Evolutionary conservation across 2,888 invertebrate species (phyloP).

Genomic region (Gasteruption jaculator): DNA sequence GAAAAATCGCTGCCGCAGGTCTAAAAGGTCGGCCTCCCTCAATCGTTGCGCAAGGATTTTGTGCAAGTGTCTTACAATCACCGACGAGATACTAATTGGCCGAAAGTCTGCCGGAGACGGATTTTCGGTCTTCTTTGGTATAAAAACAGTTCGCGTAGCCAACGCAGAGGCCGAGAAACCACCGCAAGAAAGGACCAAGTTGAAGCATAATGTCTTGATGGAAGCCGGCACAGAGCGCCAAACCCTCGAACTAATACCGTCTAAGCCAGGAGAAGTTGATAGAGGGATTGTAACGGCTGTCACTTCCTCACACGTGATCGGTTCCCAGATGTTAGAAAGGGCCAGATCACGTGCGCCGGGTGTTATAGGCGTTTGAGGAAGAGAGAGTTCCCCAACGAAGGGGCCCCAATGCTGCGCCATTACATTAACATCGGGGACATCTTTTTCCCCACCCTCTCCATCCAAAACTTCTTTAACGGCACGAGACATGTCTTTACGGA

Average conservation of each 20-base stretch:
- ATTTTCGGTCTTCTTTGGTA: constrained; percentile 7
- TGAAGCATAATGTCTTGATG: constrained; percentile 3
- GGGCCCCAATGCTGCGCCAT: background rate
- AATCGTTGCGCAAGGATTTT: constrained; percentile 19
- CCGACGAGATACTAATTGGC: constrained; percentile 19
- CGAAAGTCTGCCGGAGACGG: constrained; percentile 10
- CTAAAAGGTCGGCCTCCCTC: constrained; percentile 10
- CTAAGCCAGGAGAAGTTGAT: constrained; percentile 26
- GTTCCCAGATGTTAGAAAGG: too few relatives aligned
- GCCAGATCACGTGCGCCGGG: too few relatives aligned
- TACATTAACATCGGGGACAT: background rate
- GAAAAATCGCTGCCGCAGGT: constrained; percentile 24
- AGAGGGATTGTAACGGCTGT: constrained; percentile 11
- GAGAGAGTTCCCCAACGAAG: background rate
- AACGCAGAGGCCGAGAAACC: constrained; percentile 31
- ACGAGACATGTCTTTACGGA: background rate
- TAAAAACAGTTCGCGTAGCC: constrained; percentile 13
- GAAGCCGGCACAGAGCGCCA: constrained; percentile 21
- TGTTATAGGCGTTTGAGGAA: background rate
- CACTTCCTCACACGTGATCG: constrained; percentile 17
- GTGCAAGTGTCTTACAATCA: constrained; percentile 18
- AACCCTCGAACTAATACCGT: constrained; percentile 24
- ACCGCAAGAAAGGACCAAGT: constrained; percentile 6
- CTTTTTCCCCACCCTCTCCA: background rate
- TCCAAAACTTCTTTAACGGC: background rate